These are phyloP conservation scores for Morpho achilles DNA, from an alignment of 2,888 invertebrate genomes.

Conservation along the genomic window DNA sequence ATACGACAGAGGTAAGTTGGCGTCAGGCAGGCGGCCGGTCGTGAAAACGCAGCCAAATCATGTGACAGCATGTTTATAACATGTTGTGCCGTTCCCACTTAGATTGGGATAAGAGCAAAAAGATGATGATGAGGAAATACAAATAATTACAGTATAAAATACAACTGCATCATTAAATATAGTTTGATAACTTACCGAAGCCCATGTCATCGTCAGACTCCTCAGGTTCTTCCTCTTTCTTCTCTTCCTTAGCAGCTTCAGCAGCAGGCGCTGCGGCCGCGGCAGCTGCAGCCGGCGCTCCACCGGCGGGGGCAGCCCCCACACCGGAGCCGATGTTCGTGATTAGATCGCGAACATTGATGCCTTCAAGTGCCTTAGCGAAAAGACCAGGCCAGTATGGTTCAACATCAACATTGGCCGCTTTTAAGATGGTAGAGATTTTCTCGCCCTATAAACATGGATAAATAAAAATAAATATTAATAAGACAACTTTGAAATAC, in stretches of 20 bases:
- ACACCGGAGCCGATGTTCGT: slow-evolving; percentile 95
- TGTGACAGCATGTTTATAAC: too few relatives aligned
- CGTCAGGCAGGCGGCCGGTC: too few relatives aligned
- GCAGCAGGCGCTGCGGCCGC: slow-evolving; percentile 84
- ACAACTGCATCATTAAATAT: not conserved
- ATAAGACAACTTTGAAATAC: not conserved
- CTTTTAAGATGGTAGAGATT: slow-evolving; percentile 97
- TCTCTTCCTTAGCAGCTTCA: slow-evolving; percentile 85
- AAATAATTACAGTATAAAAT: not conserved
- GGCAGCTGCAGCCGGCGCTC: slow-evolving; percentile 82
- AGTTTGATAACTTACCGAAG: slow-evolving; percentile 81
- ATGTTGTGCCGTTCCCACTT: too few relatives aligned
- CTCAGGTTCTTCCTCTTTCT: slow-evolving; percentile 88
- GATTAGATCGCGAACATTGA: slow-evolving; percentile 95
- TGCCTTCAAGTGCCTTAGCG: slow-evolving; percentile 96
- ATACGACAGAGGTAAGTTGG: too few relatives aligned
- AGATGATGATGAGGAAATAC: slow-evolving; percentile 1
- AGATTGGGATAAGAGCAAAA: too few relatives aligned
- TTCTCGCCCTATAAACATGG: slow-evolving; percentile 90
- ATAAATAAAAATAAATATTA: not conserved
- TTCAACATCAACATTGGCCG: slow-evolving; percentile 97
- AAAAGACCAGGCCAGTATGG: slow-evolving; percentile 99
- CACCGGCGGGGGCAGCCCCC: slow-evolving; percentile 89
- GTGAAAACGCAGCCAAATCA: too few relatives aligned
- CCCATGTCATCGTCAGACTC: slow-evolving; percentile 97